A percentile compares a stretch with the other conserved stretches of the same genome.
phyloP scores from a whole-genome alignment of 92 coral and sea anemone genomes.

The Porites rus region DNA sequence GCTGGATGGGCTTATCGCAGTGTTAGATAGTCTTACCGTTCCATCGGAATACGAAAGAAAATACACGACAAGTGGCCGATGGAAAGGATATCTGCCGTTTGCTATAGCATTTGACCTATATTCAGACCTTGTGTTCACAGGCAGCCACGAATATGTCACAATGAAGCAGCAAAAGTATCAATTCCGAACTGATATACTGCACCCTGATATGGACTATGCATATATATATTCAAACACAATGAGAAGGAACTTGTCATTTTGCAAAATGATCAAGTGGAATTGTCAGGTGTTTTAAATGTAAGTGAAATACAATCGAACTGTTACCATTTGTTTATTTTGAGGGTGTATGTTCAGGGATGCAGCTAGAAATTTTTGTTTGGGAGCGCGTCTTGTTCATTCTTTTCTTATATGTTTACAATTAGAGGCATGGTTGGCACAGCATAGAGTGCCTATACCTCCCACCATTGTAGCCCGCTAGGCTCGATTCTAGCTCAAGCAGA shows the following conservation, averaged over 20 bases:
- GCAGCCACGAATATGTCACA: too few relatives aligned
- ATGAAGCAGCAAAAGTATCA: too few relatives aligned
- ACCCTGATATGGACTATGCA: too few relatives aligned
- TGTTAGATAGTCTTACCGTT: too few relatives aligned
- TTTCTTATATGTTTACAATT: slow-evolving; percentile 7
- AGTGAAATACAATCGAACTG: slow-evolving; percentile 24
- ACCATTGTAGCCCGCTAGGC: slow-evolving; percentile 21
- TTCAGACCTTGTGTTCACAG: too few relatives aligned
- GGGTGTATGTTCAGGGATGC: slow-evolving; percentile 18
- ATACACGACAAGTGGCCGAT: too few relatives aligned
- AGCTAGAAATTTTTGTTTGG: slow-evolving; percentile 7
- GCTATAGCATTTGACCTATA: too few relatives aligned
- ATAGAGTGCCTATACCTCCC: slow-evolving; percentile 20
- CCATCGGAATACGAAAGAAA: too few relatives aligned
- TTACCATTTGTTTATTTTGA: slow-evolving; percentile 16
- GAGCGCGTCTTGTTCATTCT: slow-evolving; percentile 9
- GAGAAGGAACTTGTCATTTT: slow-evolving; percentile 24
- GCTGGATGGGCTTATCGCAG: too few relatives aligned
- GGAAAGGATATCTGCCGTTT: too few relatives aligned
- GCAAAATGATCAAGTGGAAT: slow-evolving; percentile 42
- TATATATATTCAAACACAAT: slow-evolving; percentile 19
- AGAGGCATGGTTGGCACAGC: slow-evolving; percentile 14
- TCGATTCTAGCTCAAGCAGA: slow-evolving; percentile 14
- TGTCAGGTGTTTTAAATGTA: slow-evolving; percentile 37
- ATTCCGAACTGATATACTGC: too few relatives aligned